A percentile compares a stretch with the other conserved stretches of the same genome.
Conservation (phyloP, 2,888 invertebrate species). For the Horisme vitalbata region DNA sequence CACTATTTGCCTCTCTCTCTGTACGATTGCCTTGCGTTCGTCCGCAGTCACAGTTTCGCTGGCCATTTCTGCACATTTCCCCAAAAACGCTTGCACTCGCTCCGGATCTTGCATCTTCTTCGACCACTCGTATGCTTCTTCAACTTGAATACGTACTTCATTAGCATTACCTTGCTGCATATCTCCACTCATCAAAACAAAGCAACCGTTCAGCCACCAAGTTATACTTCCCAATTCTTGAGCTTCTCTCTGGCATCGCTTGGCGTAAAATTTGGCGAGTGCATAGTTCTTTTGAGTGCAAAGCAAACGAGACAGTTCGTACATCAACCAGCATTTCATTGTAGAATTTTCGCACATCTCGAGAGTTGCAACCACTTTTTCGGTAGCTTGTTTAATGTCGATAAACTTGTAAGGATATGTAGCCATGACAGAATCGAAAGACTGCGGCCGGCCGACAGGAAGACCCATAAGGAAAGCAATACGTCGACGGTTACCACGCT, state of each 20-base stretch:
- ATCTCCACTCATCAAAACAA: slow-evolving; percentile 72
- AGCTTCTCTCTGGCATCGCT: slow-evolving; percentile 71
- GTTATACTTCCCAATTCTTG: slow-evolving; percentile 59
- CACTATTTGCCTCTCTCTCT: slow-evolving; percentile 62
- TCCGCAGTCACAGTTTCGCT: slow-evolving; percentile 58
- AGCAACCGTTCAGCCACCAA: slow-evolving; percentile 75
- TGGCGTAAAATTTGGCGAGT: slow-evolving; percentile 71
- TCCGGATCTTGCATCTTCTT: slow-evolving; percentile 69
- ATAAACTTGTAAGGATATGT: slow-evolving; percentile 72
- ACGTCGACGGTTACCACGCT: slow-evolving; percentile 70
- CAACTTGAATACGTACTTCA: slow-evolving; percentile 70
- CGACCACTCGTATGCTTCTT: slow-evolving; percentile 69
- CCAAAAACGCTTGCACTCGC: slow-evolving; percentile 65
- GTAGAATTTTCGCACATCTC: slow-evolving; percentile 76
- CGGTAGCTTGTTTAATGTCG: slow-evolving; percentile 65
- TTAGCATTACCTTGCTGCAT: slow-evolving; percentile 77
- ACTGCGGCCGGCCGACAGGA: slow-evolving; percentile 64
- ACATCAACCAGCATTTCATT: slow-evolving; percentile 76
- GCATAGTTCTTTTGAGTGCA: slow-evolving; percentile 72
- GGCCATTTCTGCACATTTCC: slow-evolving; percentile 68
- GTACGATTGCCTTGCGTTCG: slow-evolving; percentile 64
- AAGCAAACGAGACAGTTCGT: slow-evolving; percentile 67
- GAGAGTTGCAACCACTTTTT: slow-evolving; percentile 56
- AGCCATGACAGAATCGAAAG: slow-evolving; percentile 76
- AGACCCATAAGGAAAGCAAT: slow-evolving; percentile 75